These are phyloP conservation scores for Amblyopsis hoosieri DNA, from an alignment of 2,797 vertebrate genomes.

Conservation along the genomic window DNA sequence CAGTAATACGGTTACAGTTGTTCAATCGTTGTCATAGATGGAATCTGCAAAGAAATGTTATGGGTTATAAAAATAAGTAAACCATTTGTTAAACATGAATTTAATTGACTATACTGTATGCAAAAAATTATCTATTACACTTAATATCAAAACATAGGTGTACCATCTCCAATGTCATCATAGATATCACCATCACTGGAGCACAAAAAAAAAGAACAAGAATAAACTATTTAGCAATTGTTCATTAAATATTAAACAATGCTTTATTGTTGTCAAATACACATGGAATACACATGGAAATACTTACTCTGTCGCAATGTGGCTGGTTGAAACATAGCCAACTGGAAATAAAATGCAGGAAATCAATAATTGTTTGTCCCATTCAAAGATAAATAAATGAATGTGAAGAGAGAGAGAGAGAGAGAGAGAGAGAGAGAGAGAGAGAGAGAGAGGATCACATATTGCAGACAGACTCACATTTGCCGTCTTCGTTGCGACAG, in stretches of 20 bases:
- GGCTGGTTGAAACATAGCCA: constrained; percentile 85
- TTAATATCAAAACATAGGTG: constrained; percentile 26
- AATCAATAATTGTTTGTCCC: not conserved
- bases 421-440: constrained; percentile 2
- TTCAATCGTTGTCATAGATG: constrained; percentile 90
- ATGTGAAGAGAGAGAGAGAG: not conserved
- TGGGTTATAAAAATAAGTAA: not conserved
- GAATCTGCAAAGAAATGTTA: constrained; percentile 77
- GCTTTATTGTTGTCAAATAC: not conserved
- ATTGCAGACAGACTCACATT: constrained; percentile 82
- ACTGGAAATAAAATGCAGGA: constrained; percentile 76
- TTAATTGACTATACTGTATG: not conserved
- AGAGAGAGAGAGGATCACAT: not conserved
- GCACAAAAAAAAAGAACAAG: constrained; percentile 9
- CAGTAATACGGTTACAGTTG: not conserved
- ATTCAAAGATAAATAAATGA: not conserved
- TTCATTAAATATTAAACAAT: not conserved
- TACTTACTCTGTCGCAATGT: constrained; percentile 86
- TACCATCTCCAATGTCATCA: constrained; percentile 92
- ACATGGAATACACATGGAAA: not conserved
- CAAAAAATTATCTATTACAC: not conserved
- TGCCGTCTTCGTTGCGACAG: constrained; percentile 91
- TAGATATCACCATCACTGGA: constrained; percentile 91
- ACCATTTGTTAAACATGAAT: not conserved
- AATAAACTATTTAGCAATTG: not conserved